These are phyloP conservation scores for Platorchestia sp. DNA, from an alignment of 1,140 invertebrate genomes.

Conservation along the genomic window DNA sequence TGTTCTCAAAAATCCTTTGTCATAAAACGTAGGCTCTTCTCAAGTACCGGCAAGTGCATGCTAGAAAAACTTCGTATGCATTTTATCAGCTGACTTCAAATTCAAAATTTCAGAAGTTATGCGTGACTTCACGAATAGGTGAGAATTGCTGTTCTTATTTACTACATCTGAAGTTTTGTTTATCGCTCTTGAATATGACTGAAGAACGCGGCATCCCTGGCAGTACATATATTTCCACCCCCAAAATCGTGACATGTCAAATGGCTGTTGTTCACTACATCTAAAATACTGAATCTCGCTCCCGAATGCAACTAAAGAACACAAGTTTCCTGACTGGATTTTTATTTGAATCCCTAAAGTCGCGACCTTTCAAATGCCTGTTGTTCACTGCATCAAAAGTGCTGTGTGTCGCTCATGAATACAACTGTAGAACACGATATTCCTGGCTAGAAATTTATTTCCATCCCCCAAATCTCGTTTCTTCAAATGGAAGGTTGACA, in stretches of 20 bases:
- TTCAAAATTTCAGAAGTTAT: neutral
- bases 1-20: too few species aligned
- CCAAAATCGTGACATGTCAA: neutral
- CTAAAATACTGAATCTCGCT: too few species aligned
- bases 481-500: neutral
- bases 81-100: neutral
- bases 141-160: neutral
- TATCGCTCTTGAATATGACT: neutral
- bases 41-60: neutral
- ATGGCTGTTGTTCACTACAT: too few species aligned
- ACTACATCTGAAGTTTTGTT: too few species aligned
- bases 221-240: neutral
- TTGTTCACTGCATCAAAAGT: too few species aligned
- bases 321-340: too few species aligned
- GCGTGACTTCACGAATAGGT: neutral
- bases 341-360: too few species aligned
- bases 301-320: too few species aligned
- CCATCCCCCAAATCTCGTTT: neutral
- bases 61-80: neutral
- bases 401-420: neutral
- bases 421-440: neutral
- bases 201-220: neutral
- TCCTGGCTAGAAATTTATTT: neutral
- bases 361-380: too few species aligned
- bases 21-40: neutral